Evolutionary conservation across 2,888 invertebrate genomes (phyloP).

Genomic region (Mayetiola destructor): DNA sequence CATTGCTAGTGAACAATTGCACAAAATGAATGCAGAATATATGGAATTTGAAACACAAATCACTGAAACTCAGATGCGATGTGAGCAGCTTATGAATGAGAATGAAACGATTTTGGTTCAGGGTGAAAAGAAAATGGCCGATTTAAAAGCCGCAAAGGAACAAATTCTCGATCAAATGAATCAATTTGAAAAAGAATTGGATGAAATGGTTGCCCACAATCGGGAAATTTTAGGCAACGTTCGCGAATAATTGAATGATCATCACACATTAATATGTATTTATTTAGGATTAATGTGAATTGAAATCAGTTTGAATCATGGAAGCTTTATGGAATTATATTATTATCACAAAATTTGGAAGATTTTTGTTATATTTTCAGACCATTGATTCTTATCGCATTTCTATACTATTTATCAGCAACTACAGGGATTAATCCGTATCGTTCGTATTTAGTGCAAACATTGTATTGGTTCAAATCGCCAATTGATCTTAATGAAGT

Average conservation of each 20-base stretch:
- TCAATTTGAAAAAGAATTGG: background rate
- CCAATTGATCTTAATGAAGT: conserved; percentile 34
- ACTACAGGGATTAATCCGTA: conserved; percentile 39
- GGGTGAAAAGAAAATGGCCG: background rate
- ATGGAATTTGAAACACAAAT: background rate
- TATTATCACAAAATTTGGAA: too few relatives aligned
- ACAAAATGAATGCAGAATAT: background rate
- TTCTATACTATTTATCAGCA: conserved; percentile 40
- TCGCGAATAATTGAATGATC: too few relatives aligned
- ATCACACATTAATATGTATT: too few relatives aligned
- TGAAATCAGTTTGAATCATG: too few relatives aligned
- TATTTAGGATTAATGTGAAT: too few relatives aligned
- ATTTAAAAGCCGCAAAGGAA: background rate
- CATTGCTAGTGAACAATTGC: background rate
- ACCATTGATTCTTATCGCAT: conserved; percentile 39
- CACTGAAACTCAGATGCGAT: background rate
- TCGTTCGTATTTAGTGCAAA: conserved; percentile 42
- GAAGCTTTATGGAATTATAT: too few relatives aligned
- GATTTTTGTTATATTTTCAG: conserved; percentile 40
- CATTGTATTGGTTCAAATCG: conserved; percentile 33
- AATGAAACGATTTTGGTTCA: background rate
- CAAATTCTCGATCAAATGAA: background rate
- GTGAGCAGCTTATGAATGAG: background rate
- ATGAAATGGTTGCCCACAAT: too few relatives aligned
- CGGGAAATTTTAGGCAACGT: too few relatives aligned